These are phyloP conservation scores for Coregonus clupeaformis DNA, from an alignment of 2,113 vertebrate genomes.

Conservation along the genomic window DNA sequence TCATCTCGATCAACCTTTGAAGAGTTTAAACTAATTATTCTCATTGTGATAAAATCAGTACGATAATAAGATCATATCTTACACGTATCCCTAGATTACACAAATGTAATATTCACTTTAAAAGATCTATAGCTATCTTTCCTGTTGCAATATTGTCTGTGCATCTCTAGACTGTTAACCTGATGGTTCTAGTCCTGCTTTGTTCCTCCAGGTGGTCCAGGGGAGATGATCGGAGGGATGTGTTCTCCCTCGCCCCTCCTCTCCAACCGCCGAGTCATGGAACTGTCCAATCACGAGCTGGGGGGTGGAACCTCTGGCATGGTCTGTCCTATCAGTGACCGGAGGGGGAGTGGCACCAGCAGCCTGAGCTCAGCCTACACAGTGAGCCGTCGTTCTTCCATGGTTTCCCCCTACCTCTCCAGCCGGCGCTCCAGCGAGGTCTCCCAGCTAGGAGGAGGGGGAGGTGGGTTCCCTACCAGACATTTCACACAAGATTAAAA, in stretches of 20 bases:
- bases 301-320: conserved; percentile 44
- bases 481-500: too few relatives aligned
- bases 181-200: conserved; percentile 7
- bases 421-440: conserved; percentile 80
- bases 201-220: conserved; percentile 63
- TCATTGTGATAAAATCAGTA: too few relatives aligned
- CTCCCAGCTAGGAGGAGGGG: conserved; percentile 63
- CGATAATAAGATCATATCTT: too few relatives aligned
- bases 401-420: conserved; percentile 82
- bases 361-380: conserved; percentile 94
- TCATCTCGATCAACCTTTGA: too few relatives aligned
- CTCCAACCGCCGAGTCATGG: conserved; percentile 78
- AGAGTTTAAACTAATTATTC: too few relatives aligned
- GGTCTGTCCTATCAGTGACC: conserved; percentile 70
- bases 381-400: conserved; percentile 89
- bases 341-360: conserved; percentile 89
- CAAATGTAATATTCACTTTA: too few relatives aligned
- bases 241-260: conserved; percentile 67
- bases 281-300: conserved; percentile 74
- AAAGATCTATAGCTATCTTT: too few relatives aligned
- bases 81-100: too few relatives aligned
- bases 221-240: conserved; percentile 70
- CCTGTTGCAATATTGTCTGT: too few relatives aligned
- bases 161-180: background rate
- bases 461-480: too few relatives aligned